Evolutionary conservation across 2,113 vertebrate genomes (phyloP), one percentile per base, ranked within the genome.

Genomic region (Dissostichus mawsoni): DNA sequence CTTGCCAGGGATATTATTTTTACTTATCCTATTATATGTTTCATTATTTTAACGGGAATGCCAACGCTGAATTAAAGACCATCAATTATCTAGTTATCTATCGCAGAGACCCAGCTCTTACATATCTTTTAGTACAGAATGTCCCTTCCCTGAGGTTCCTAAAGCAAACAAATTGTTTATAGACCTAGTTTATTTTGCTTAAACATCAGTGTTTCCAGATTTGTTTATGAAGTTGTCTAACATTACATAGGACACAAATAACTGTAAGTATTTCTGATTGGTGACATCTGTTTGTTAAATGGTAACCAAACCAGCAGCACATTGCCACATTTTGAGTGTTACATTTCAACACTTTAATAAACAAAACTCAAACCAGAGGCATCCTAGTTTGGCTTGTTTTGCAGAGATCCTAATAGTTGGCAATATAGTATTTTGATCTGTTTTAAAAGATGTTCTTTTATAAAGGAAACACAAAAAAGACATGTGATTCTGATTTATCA

Each of bases 401-500:
- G 10, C n/a, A 36, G 36, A 41, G 5, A 41, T 41, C 7, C 36
- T 41, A 41, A 41, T 41, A 53, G 13, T 52, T 29, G 53, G 55
- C 25, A 23, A 18, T 23, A 13, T 4, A 41, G 7, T 10, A 52
- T n/a, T 57, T 23, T 12, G 2, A 11, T 76, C 4, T 51, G 3
- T 17, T 9, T 66, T 59, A 17, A 16, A 23, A 45, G 25, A 9
- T 58, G 36, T 55, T 44, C 17, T 52, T 13, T 36, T 61, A 6
- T 29, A 18, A 71, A 66, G 18, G 53, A 52, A 70, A 65, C 36
- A 67, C 63, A 13, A 25, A 78, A 78, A 29, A 63, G 45, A 62
- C 70, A 51, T 79, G 52, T 53, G 17, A 44, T 20, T 47, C 20
- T 72, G 66, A 76, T 80, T 65, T 62, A 68, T 59, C 25, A 70